Evolutionary conservation across 2,797 vertebrate genomes (phyloP), one percentile per base, ranked within the genome.

Genomic region (Carduelis carduelis): DNA sequence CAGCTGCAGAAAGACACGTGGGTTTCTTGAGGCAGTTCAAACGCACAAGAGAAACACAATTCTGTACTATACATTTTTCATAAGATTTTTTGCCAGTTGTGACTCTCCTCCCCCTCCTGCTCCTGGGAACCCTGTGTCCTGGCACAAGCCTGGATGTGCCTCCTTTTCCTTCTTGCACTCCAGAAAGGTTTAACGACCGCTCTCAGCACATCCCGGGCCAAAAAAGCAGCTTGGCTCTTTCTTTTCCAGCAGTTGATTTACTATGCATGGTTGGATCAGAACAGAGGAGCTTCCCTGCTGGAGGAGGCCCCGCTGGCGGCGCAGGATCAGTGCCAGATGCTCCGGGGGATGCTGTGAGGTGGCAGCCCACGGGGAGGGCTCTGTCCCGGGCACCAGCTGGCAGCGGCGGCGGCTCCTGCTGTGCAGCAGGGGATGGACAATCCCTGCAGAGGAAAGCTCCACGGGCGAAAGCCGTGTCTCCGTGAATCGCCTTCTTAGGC

Each of bases 1-100:
- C 98, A 98, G 98, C 97, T 98, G 97, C 79, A 96, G 89, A 70
- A n/a, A 52, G 77, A 83, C 60, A 35, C 37, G 28, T 76, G 53
- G 47, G 77, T 97, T 97, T 93, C 97, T 96, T 43, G 52, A 92
- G 90, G 91, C 72, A 44, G 28, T 46, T 95, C 39, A 87, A 93
- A 88, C 8, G 43, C 89, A 80, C 85, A 66, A 95, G 93, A 93
- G 74, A 90, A 92, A 65, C 4, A 87, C 87, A 74, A 60, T 76
- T 87, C 80, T 22, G 28, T 56, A 27, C 92, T 49, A 91, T 16
- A 87, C 69, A 78, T 68, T 92, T 96, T 85, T 87, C 87, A 80
- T 43, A 70, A 83, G 11, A 13, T 56, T 68, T 85, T 85, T 69
- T 57, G 39, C 44, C 87, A 27, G 79, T 77, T 13, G 1, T 28